Base-by-base conservation (phyloP, 2,797 vertebrate genomes). In the Onychomys leucogaster region DNA sequence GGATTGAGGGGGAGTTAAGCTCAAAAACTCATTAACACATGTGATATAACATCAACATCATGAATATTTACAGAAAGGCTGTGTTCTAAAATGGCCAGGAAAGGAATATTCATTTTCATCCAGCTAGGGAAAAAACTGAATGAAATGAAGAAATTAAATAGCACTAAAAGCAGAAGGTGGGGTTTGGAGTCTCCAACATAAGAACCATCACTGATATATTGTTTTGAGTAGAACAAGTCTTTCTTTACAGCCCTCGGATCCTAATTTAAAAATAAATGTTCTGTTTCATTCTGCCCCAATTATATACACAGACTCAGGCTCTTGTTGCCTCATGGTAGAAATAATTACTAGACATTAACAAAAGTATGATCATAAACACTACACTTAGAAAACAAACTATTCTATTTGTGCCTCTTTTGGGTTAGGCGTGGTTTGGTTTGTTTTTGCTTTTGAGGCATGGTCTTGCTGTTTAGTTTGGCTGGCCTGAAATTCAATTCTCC, bases 211-310 rank as follows among this genome's bases (percentile, higher is more conserved):
- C 59, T 75, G 12, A n/a, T 19, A 67, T 11, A 41, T 11, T 34
- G 52, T n/a, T 11, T 49, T 49, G 11, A 95, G 84, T 94, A 71
- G 49, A 77, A 8, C 67, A 94, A 90, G 46, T 73, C 69, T 97
- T 23, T 93, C 37, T 83, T n/a, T 82, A 87, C 13, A 77, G 78
- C 41, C 9, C 61, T 73, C 37, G 37, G 32, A 78, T 69, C 37
- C 82, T 52, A 86, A 43, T 95, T 95, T 63, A 49, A 93, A 87
- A 95, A 77, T 63, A 87, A 95, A 77, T 63, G 94, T 43, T 73
- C 85, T 94, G 57, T 85, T 76, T 94, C 57, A 87, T 78, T 92
- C 59, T 55, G 43, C 32, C 59, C 57, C 93, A 32, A 84, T 17
- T 73, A 41, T 17, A 89, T 11, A 76, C 9, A 85, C 6, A 32